Evolutionary conservation across 2,888 invertebrate species (phyloP).

Genomic region (Aphrophora alni): DNA sequence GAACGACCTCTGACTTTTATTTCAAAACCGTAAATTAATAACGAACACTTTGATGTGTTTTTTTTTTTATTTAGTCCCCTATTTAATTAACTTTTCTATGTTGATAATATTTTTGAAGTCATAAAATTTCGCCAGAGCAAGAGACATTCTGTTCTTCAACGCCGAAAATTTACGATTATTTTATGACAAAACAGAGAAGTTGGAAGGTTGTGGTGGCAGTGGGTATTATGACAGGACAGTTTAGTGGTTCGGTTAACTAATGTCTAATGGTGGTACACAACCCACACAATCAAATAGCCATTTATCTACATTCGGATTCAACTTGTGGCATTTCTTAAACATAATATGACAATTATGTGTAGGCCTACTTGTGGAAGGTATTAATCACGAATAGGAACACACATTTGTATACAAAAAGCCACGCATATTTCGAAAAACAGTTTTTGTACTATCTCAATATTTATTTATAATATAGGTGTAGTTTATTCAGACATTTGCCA

Average conservation of each 20-base stretch:
- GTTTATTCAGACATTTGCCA: no score
- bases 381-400: no score
- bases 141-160: no score
- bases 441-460: no score
- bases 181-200: background rate
- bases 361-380: no score
- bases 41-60: background rate
- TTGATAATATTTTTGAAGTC: background rate
- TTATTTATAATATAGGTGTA: no score
- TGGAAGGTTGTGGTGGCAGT: background rate
- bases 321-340: no score
- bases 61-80: background rate
- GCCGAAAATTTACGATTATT: background rate
- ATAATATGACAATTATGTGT: no score
- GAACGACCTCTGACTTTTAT: background rate
- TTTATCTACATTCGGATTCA: background rate
- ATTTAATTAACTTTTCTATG: background rate
- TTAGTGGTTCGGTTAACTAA: background rate
- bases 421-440: no score
- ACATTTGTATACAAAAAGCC: no score
- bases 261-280: background rate
- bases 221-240: background rate
- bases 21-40: background rate
- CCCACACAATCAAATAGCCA: background rate
- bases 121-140: background rate